These are phyloP conservation scores for Suillia variegata DNA, from an alignment of 2,888 invertebrate genomes.

Conservation along the genomic window DNA sequence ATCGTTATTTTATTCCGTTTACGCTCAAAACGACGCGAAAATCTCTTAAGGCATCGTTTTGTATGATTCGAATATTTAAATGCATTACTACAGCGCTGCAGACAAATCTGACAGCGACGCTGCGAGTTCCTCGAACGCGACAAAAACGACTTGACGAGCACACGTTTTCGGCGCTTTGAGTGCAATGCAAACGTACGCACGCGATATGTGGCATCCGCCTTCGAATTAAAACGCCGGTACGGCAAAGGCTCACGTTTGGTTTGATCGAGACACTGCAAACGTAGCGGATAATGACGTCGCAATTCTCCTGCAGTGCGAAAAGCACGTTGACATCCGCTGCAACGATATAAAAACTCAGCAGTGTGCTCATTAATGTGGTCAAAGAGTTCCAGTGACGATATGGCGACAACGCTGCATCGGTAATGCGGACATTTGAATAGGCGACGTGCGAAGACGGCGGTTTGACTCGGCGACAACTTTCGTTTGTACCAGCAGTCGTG, in stretches of 20 bases:
- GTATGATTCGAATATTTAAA: neutral
- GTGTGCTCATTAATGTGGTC: conserved; percentile 38
- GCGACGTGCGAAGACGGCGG: neutral
- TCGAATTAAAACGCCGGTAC: conserved; percentile 21
- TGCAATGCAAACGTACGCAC: conserved; percentile 19
- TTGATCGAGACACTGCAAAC: conserved; percentile 22
- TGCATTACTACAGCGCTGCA: conserved; percentile 1
- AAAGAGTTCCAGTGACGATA: conserved; percentile 33
- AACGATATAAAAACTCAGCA: conserved; percentile 27
- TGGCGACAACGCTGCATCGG: conserved; percentile 30
- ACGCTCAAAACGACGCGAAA: neutral
- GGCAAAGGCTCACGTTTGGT: conserved; percentile 16
- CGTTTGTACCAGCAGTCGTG: conserved; percentile 34
- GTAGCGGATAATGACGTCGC: conserved; percentile 31
- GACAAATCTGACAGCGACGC: conserved; percentile 2
- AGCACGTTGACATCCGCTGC: conserved; percentile 31
- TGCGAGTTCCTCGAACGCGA: neutral
- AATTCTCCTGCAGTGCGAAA: conserved; percentile 32
- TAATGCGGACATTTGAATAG: conserved; percentile 40
- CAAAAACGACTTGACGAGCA: neutral
- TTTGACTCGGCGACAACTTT: neutral
- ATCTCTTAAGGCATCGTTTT: neutral
- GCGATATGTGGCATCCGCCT: conserved; percentile 21
- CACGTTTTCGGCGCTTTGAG: conserved; percentile 5
- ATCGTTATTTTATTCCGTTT: neutral